A percentile compares a stretch with the other conserved stretches of the same genome.
Evolutionary conservation across 2,888 invertebrate species (phyloP).

Genomic region (Stomorhina lunata): DNA sequence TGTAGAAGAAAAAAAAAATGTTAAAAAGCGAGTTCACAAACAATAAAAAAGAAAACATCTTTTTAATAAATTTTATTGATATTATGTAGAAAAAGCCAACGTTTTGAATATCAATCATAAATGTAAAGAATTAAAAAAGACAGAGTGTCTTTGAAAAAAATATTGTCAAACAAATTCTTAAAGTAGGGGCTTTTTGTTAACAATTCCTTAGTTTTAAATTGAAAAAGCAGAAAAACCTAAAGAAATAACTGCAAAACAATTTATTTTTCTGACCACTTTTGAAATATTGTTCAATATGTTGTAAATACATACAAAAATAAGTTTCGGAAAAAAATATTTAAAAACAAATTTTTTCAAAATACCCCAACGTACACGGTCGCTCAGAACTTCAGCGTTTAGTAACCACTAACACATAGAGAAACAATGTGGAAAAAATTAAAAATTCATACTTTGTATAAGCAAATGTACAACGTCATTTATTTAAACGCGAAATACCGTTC

Average conservation of each 20-base stretch:
- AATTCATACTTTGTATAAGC: constrained; percentile 63
- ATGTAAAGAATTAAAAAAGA: constrained; percentile 1
- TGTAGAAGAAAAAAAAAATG: constrained; percentile 5
- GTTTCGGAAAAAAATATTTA: constrained; percentile 16
- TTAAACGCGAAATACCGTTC: constrained; percentile 65
- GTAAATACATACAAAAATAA: not conserved
- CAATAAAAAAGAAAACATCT: constrained; percentile 59
- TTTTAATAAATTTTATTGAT: constrained; percentile 68
- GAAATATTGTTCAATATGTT: constrained; percentile 15
- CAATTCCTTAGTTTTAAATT: not conserved
- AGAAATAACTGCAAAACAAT: constrained; percentile 48
- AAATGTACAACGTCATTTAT: constrained; percentile 58
- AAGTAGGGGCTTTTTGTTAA: too few relatives aligned
- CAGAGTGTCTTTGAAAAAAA: too few relatives aligned
- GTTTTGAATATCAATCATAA: constrained; percentile 69
- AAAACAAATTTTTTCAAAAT: constrained; percentile 47
- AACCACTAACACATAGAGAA: constrained; percentile 16
- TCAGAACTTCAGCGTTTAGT: not conserved
- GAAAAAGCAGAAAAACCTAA: not conserved
- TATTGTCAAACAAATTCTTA: constrained; percentile 15
- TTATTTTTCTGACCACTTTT: constrained; percentile 40
- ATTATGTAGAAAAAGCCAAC: constrained; percentile 65
- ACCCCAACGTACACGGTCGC: constrained; percentile 44
- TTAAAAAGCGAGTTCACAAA: constrained; percentile 33
- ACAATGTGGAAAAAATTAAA: constrained; percentile 22